Conservation (phyloP, 2,113 vertebrate genomes). For the Sorex araneus region DNA sequence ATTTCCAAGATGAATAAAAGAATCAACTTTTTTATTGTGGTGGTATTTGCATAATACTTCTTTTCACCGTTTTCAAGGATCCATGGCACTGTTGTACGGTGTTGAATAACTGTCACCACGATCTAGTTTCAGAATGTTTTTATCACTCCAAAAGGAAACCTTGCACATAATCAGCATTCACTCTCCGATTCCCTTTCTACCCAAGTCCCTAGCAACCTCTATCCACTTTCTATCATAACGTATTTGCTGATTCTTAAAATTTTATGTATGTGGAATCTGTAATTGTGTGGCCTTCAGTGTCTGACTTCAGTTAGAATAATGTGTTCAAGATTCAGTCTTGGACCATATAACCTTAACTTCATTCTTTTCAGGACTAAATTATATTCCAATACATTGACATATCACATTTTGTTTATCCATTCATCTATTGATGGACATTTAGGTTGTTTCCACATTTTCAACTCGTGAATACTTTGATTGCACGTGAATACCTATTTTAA, state of each 20-base stretch:
- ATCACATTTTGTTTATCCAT: background rate
- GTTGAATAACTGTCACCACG: background rate
- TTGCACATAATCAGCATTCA: background rate
- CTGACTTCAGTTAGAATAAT: background rate
- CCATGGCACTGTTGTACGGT: background rate
- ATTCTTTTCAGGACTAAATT: background rate
- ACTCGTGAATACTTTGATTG: background rate
- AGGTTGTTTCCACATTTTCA: background rate
- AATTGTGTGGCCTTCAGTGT: background rate
- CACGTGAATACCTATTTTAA: slow-evolving; percentile 17
- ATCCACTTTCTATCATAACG: background rate
- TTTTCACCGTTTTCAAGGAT: slow-evolving; percentile 15
- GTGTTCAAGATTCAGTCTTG: slow-evolving; percentile 12
- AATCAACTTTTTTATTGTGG: slow-evolving; percentile 31
- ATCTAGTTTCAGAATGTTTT: slow-evolving; percentile 32
- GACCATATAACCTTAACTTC: background rate
- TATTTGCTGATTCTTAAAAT: slow-evolving; percentile 27
- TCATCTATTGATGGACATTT: background rate
- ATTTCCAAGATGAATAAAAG: slow-evolving; percentile 43
- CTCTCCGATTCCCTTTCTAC: background rate
- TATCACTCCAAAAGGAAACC: slow-evolving; percentile 4
- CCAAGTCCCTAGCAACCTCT: background rate
- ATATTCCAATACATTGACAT: background rate
- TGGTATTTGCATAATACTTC: background rate
- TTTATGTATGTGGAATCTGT: background rate